phyloP scores from a whole-genome alignment of 2,888 invertebrate genomes.

The Gastrophysa polygoni region DNA sequence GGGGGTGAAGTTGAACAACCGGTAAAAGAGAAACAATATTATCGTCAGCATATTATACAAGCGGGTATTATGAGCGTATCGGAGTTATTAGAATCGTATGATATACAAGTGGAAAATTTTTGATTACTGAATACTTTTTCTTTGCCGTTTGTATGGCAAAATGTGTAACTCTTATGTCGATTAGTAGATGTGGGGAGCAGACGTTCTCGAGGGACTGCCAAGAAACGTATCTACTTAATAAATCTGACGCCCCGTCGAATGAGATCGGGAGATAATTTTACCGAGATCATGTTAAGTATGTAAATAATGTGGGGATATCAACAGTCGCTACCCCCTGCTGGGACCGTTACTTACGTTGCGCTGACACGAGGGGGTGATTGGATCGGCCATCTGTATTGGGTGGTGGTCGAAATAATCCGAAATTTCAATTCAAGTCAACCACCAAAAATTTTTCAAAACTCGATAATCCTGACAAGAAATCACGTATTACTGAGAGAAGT shows the following conservation, averaged over 20 bases:
- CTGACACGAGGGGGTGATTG: background rate
- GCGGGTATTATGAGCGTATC: too few relatives aligned
- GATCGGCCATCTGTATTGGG: background rate
- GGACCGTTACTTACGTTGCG: background rate
- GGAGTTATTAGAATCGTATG: too few relatives aligned
- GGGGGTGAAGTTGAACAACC: too few relatives aligned
- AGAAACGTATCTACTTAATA: conserved; percentile 19
- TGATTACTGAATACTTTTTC: too few relatives aligned
- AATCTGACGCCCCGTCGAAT: conserved; percentile 38
- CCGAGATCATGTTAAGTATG: conserved; percentile 30
- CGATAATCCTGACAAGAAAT: too few relatives aligned
- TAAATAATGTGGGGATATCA: background rate
- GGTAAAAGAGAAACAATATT: too few relatives aligned
- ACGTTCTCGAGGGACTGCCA: background rate
- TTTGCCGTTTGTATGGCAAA: too few relatives aligned
- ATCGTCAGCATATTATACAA: too few relatives aligned
- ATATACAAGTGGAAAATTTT: too few relatives aligned
- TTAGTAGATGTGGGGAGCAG: background rate
- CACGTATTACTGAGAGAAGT: too few relatives aligned
- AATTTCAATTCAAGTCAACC: too few relatives aligned
- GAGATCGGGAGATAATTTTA: conserved; percentile 28
- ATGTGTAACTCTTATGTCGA: background rate
- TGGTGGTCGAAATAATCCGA: background rate
- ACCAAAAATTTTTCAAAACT: too few relatives aligned
- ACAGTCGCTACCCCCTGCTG: background rate